Percentiles rank a stretch among this genome's conserved stretches.
phyloP scores from a whole-genome alignment of 2,113 vertebrate species.

The Cichladusa arquata region DNA sequence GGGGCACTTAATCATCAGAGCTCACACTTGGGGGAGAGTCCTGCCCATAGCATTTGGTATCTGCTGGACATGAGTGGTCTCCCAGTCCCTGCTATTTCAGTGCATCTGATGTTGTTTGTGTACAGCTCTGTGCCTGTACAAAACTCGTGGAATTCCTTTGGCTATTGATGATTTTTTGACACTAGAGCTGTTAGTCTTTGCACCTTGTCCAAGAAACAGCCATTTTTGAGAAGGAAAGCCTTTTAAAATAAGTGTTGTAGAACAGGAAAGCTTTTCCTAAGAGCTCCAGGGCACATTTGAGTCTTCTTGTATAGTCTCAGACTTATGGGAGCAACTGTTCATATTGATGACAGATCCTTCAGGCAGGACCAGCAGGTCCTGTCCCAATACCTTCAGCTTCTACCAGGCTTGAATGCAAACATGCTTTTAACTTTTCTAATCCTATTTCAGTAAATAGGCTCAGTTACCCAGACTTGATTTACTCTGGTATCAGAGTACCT shows the following conservation, averaged over 20 bases:
- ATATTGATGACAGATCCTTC: neutral
- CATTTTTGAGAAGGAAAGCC: neutral
- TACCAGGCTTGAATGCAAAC: neutral
- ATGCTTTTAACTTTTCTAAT: neutral
- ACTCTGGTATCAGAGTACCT: neutral
- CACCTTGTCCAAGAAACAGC: neutral
- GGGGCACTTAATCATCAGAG: neutral
- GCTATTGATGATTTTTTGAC: neutral
- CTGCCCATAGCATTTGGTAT: neutral
- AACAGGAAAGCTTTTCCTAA: neutral
- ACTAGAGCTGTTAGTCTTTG: neutral
- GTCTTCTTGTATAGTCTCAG: neutral
- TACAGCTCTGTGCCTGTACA: neutral
- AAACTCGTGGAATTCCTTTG: neutral
- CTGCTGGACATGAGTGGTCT: neutral
- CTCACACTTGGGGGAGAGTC: neutral
- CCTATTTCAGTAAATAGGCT: neutral
- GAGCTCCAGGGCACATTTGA: neutral
- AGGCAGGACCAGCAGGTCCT: neutral
- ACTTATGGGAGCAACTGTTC: neutral
- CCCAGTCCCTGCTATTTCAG: neutral
- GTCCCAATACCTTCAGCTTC: neutral
- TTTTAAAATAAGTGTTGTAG: neutral
- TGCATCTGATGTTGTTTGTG: neutral
- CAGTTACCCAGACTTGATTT: neutral